phyloP scores from a whole-genome alignment of 2,113 vertebrate species.

The Heliornis fulica region DNA sequence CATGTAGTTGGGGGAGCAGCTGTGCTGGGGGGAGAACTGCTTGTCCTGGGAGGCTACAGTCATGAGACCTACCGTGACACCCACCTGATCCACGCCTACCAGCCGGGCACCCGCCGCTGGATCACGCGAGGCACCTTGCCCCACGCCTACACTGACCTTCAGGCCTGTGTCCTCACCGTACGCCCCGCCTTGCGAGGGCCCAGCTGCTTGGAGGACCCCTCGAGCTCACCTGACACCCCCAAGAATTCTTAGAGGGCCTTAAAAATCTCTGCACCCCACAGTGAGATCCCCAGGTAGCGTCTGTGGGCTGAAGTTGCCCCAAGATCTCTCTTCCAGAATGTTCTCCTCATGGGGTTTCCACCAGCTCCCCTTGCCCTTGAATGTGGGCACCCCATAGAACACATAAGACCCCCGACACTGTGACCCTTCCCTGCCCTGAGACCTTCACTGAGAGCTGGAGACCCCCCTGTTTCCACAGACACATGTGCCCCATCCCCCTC shows the following conservation, averaged over 20 bases:
- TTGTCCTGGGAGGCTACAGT: conserved; percentile 79
- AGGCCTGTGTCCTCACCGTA: conserved; percentile 59
- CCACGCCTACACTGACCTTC: conserved; percentile 63
- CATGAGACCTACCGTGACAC: conserved; percentile 73
- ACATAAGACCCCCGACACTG: background rate
- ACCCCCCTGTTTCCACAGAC: background rate
- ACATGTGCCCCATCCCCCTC: too few relatives aligned
- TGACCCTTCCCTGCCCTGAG: background rate
- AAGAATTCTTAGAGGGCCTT: background rate
- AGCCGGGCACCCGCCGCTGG: conserved; percentile 70
- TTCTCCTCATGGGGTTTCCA: background rate
- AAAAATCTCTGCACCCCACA: background rate
- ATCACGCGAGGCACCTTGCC: conserved; percentile 75
- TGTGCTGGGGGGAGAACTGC: conserved; percentile 71
- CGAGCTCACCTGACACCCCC: background rate
- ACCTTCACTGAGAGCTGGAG: background rate
- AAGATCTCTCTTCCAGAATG: background rate
- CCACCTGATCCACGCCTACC: conserved; percentile 76
- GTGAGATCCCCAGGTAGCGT: background rate
- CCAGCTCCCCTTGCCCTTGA: background rate
- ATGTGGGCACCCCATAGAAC: background rate
- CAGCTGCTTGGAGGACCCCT: background rate
- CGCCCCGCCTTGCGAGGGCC: conserved; percentile 27
- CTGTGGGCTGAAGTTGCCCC: background rate
- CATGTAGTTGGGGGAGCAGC: conserved; percentile 75